phyloP scores from a whole-genome alignment of 1,140 invertebrate genomes.

The Acyrthosiphon pisum region DNA sequence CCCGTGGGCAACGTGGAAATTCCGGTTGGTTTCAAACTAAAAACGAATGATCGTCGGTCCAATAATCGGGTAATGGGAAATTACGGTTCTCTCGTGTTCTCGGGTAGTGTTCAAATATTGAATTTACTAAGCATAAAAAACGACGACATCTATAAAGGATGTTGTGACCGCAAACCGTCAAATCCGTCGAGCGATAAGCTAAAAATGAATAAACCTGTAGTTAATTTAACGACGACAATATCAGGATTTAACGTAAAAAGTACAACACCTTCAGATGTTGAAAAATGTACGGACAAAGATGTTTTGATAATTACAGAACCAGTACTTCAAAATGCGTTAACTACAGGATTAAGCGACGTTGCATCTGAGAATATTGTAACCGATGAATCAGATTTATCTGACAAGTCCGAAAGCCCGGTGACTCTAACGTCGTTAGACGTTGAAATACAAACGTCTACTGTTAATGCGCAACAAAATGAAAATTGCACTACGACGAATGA shows the following conservation, averaged over 20 bases:
- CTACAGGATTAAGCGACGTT: not conserved
- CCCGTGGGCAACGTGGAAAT: too few species aligned
- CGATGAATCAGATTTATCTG: not conserved
- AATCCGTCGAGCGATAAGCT: not conserved
- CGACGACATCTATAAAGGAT: not conserved
- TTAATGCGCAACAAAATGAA: not conserved
- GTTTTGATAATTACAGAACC: not conserved
- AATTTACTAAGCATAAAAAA: not conserved
- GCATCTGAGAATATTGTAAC: not conserved
- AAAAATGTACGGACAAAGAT: not conserved
- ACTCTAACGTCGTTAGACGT: not conserved
- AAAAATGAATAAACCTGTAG: not conserved
- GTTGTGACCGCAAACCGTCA: not conserved
- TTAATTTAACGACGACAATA: not conserved
- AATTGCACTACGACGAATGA: not conserved
- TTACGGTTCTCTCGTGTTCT: slow-evolving; percentile 6
- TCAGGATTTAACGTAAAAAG: not conserved
- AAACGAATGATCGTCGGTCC: not conserved
- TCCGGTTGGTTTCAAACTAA: not conserved
- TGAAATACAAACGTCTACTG: not conserved
- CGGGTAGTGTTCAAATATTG: not conserved
- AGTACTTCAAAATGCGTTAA: not conserved
- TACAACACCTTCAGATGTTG: not conserved
- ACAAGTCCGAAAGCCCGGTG: not conserved
- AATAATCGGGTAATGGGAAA: not conserved